Evolutionary conservation across 1,140 invertebrate genomes (phyloP).

Genomic region (Mactra quadrangularis): DNA sequence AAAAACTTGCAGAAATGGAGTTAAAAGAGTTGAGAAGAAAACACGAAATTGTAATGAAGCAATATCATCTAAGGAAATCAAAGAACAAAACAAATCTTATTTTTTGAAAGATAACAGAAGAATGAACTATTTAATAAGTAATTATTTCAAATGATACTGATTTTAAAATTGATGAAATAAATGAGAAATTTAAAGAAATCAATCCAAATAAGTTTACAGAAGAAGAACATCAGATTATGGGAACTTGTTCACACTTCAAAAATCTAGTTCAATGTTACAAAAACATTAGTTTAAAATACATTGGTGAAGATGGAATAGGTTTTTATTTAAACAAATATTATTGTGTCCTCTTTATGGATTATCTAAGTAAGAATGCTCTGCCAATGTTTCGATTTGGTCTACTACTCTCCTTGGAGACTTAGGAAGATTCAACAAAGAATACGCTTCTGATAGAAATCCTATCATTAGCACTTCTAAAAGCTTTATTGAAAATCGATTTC

Average conservation of each 20-base stretch:
- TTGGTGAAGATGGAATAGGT: constrained; percentile 2
- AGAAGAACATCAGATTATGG: constrained; percentile 21
- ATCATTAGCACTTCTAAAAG: constrained; percentile 7
- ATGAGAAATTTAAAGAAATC: neutral
- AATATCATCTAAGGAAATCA: neutral
- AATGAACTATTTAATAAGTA: neutral
- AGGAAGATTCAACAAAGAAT: too few species aligned
- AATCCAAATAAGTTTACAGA: constrained; percentile 31
- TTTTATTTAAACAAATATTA: constrained; percentile 29
- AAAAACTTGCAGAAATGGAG: too few species aligned
- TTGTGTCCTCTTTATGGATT: constrained; percentile 13
- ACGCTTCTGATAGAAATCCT: constrained; percentile 15
- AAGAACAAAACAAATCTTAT: neutral
- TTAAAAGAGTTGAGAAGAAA: too few species aligned
- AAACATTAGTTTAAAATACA: constrained; percentile 20
- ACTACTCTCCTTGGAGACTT: constrained; percentile 21
- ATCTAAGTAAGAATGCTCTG: constrained; percentile 20
- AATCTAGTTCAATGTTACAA: constrained; percentile 9
- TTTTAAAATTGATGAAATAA: constrained; percentile 14
- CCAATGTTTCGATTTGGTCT: constrained; percentile 26
- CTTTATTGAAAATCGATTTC: constrained; percentile 31
- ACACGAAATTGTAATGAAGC: too few species aligned
- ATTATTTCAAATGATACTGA: constrained; percentile 1
- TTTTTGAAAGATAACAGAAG: neutral
- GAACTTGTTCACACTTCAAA: constrained; percentile 29